These are phyloP conservation scores for Plebejus anna DNA, from an alignment of 2,888 invertebrate species.

Conservation along the genomic window DNA sequence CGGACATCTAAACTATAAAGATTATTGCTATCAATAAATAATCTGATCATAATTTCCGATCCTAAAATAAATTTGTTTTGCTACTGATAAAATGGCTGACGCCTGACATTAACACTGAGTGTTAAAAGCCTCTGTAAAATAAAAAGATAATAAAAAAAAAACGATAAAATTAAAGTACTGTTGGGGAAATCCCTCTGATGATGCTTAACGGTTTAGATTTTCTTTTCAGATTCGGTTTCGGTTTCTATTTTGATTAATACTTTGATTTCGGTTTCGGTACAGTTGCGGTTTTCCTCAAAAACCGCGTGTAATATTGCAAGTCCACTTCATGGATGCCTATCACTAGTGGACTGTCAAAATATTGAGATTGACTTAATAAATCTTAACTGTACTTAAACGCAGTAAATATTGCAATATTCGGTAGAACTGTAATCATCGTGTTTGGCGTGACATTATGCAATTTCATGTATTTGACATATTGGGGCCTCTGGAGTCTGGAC, in stretches of 20 bases:
- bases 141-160: too few relatives aligned
- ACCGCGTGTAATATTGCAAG: neutral
- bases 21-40: neutral
- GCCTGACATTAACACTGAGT: too few relatives aligned
- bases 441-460: constrained; percentile 49
- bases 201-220: neutral
- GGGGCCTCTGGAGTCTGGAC: neutral
- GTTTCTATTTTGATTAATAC: too few relatives aligned
- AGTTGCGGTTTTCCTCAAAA: neutral
- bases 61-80: neutral
- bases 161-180: neutral
- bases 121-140: too few relatives aligned
- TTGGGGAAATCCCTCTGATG: neutral
- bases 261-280: too few relatives aligned
- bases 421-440: constrained; percentile 68
- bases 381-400: constrained; percentile 58
- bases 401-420: constrained; percentile 65
- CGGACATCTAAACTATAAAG: constrained; percentile 1
- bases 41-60: neutral
- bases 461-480: constrained; percentile 10
- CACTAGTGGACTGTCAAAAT: neutral
- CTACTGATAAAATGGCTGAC: neutral
- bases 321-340: neutral
- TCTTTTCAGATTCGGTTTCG: neutral
- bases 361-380: neutral